Evolutionary conservation across 2,797 vertebrate species (phyloP).

Genomic region (Tolypeutes matacus): DNA sequence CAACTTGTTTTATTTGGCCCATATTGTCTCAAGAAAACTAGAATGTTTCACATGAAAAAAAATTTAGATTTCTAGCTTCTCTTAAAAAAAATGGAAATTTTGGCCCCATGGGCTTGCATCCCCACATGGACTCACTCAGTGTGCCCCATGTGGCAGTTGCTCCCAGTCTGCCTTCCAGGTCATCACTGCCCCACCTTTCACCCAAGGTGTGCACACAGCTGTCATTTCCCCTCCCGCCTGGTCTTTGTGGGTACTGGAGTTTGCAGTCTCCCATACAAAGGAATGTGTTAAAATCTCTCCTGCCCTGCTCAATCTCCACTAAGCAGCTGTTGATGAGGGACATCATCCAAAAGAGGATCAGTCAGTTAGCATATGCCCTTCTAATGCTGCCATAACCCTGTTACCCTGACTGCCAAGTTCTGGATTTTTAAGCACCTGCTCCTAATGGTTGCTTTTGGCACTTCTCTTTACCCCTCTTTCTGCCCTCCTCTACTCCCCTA

Average conservation of each 20-base stretch:
- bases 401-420: background rate
- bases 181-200: too few species aligned
- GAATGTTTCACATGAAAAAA: background rate
- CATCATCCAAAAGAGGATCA: background rate
- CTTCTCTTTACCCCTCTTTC: background rate
- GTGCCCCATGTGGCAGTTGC: background rate
- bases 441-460: background rate
- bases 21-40: background rate
- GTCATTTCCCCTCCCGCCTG: background rate
- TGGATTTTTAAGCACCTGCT: background rate
- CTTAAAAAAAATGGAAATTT: background rate
- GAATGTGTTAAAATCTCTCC: background rate
- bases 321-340: background rate
- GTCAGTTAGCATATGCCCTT: background rate
- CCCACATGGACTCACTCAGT: rapidly evolving
- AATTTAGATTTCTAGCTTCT: background rate
- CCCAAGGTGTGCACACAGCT: background rate
- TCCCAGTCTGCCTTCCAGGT: background rate
- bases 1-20: background rate
- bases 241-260: background rate
- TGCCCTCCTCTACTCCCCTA: rapidly evolving
- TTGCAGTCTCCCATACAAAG: background rate
- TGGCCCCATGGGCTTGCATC: too few species aligned
- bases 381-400: background rate
- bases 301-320: background rate